phyloP scores from a whole-genome alignment of 92 coral and sea anemone species.

The Micromussa lordhowensis region DNA sequence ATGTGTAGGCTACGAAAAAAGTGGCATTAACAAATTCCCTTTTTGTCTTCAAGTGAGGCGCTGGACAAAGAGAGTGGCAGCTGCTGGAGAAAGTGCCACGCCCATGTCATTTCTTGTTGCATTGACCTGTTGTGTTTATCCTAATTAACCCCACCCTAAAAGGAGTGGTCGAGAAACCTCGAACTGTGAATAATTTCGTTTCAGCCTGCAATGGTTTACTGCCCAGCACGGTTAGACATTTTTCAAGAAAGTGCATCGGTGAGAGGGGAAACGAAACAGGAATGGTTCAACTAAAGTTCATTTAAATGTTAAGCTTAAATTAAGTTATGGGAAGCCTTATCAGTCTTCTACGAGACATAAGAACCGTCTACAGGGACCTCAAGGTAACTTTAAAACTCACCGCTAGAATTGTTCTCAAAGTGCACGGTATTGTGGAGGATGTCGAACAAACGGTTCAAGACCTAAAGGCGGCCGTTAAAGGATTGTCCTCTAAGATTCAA shows the following conservation, averaged over 20 bases:
- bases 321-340: constrained; percentile 66
- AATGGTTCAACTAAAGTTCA: not conserved
- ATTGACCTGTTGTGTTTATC: not conserved
- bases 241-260: not conserved
- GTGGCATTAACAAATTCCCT: not conserved
- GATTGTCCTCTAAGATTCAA: constrained; percentile 45
- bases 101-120: not conserved
- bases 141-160: not conserved
- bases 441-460: constrained; percentile 73
- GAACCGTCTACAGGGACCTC: constrained; percentile 63
- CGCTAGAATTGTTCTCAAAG: constrained; percentile 73
- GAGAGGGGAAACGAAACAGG: not conserved
- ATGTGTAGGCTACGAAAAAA: no score
- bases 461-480: constrained; percentile 58
- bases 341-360: constrained; percentile 66
- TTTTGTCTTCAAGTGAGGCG: not conserved
- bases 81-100: not conserved
- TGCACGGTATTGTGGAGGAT: constrained; percentile 72
- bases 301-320: not conserved
- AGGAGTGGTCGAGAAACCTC: not conserved
- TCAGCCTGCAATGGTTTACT: not conserved
- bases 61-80: not conserved
- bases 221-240: not conserved
- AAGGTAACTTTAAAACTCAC: constrained; percentile 72
- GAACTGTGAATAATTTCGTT: not conserved